Evolutionary conservation across 1,140 invertebrate species (phyloP).

Genomic region (Anadara kagoshimensis): DNA sequence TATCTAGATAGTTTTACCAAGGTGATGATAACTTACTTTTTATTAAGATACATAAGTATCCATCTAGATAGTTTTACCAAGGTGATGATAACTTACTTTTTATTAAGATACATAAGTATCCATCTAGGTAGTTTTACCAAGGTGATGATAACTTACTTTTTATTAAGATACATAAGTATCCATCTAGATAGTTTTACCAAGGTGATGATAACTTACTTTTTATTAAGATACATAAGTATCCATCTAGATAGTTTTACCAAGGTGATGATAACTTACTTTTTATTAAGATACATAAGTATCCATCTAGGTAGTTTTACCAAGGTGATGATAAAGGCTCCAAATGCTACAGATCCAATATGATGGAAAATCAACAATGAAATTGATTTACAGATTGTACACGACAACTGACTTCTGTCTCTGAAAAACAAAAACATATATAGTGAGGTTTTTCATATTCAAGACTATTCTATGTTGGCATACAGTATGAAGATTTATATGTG

Average conservation of each 20-base stretch:
- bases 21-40: slow-evolving; percentile 93
- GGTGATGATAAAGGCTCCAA: slow-evolving; percentile 92
- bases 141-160: slow-evolving; percentile 93
- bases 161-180: slow-evolving; percentile 88
- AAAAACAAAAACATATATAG: slow-evolving; percentile 51
- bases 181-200: slow-evolving; percentile 91
- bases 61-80: slow-evolving; percentile 91
- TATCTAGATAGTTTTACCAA: slow-evolving; percentile 91
- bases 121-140: slow-evolving; percentile 91
- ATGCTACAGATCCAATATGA: slow-evolving; percentile 92
- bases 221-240: slow-evolving; percentile 88
- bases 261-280: slow-evolving; percentile 88
- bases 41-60: slow-evolving; percentile 88
- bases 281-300: slow-evolving; percentile 88
- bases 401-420: slow-evolving; percentile 81
- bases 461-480: no score
- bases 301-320: slow-evolving; percentile 91
- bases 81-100: slow-evolving; percentile 93
- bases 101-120: slow-evolving; percentile 88
- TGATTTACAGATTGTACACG: slow-evolving; percentile 76
- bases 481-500: no score
- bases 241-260: slow-evolving; percentile 91
- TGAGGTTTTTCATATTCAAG: no score
- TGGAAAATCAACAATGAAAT: slow-evolving; percentile 85
- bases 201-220: slow-evolving; percentile 93